phyloP scores from a whole-genome alignment of 2,113 vertebrate genomes.

The Callithrix jacchus region DNA sequence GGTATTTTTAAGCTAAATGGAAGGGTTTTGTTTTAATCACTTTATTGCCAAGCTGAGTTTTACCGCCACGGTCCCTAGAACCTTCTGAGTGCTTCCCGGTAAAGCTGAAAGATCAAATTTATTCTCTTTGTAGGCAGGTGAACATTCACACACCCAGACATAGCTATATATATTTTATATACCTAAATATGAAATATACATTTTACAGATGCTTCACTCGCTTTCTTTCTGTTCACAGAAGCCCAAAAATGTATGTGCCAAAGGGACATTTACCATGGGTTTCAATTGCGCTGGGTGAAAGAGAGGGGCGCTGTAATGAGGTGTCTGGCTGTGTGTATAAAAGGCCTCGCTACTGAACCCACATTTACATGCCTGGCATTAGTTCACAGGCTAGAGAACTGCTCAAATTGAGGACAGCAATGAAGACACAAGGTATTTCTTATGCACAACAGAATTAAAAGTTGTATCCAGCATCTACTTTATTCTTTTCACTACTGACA shows the following conservation, averaged over 20 bases:
- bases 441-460: background rate
- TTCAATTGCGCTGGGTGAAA: constrained; percentile 60
- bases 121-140: constrained; percentile 88
- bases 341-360: constrained; percentile 7
- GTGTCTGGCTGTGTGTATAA: background rate
- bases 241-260: constrained; percentile 78
- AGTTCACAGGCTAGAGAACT: background rate
- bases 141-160: constrained; percentile 81
- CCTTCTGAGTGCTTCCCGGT: constrained; percentile 73
- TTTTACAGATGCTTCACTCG: constrained; percentile 84
- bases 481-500: background rate
- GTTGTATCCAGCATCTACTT: background rate
- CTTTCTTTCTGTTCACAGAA: constrained; percentile 80
- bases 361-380: background rate
- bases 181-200: constrained; percentile 88
- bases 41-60: constrained; percentile 70
- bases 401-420: background rate
- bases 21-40: constrained; percentile 83
- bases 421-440: background rate
- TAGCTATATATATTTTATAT: constrained; percentile 85
- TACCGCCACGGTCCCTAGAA: constrained; percentile 74
- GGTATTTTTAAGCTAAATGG: constrained; percentile 80
- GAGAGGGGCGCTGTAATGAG: constrained; percentile 63
- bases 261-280: constrained; percentile 78
- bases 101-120: constrained; percentile 84